Evolutionary conservation across 2,888 invertebrate genomes (phyloP), one percentile per base, ranked within the genome.

Genomic region (Sinohyriopsis cumingii): DNA sequence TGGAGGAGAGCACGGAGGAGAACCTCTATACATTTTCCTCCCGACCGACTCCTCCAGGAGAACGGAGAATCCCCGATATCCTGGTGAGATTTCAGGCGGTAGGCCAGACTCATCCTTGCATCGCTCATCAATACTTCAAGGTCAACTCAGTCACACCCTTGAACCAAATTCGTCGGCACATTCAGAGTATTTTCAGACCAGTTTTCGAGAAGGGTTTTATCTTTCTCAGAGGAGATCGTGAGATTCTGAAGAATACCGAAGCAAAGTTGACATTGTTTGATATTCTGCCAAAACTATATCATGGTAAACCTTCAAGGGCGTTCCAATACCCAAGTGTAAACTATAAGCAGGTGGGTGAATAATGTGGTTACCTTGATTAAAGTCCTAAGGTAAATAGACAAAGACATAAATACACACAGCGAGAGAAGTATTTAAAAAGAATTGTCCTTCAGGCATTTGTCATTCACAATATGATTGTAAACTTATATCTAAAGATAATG

Each of bases 61-160:
- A 78, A 60, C 45, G 45, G 45, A 73, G 69, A 59, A 69, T 66
- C 19, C 72, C 75, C 7, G 71, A 80, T 62, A 61, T 81, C 18
- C 63, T 77, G 59, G 70, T 79, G 15, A 64, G 73, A 22, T 79
- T 81, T 67, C 77, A 79, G 66, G 79, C 77, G 2, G 76, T 78
- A 18, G 64, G 68, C 18, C 45, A 68, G 54, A 68, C 74, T 1
- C 69, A 69, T 15, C 79, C 76, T 24, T 76, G 73, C 45, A 59
- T 76, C 5, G 67, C 68, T 1, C 57, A 67, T 55, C 64, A 76
- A 9, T 69, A 73, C 59, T 67, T 79, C 33, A 73, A 67, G 53
- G 69, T 79, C 55, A 77, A 76, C 63, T 76, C 79, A 5, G 53
- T 63, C 24, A 72, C 70, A 15, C 74, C 69, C n/a, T 62, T 81